A percentile compares a stretch with the other conserved stretches of the same genome.
phyloP scores from a whole-genome alignment of 2,113 vertebrate species.

The Ammospiza nelsoni region DNA sequence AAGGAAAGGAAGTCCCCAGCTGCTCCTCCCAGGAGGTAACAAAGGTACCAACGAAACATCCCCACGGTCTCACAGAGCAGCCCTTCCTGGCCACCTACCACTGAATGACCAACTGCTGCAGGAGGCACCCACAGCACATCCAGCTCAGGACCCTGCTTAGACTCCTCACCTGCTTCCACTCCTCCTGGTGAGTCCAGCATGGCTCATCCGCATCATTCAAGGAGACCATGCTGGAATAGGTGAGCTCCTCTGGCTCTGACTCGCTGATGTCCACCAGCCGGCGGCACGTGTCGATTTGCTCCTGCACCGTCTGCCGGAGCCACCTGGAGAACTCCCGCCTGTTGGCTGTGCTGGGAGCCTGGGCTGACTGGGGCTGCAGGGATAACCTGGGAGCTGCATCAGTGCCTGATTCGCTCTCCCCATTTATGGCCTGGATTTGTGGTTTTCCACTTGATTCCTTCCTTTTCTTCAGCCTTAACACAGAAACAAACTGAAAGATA shows the following conservation, averaged over 20 bases:
- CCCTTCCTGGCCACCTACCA: neutral
- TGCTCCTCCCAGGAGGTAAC: neutral
- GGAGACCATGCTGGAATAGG: conserved; percentile 31
- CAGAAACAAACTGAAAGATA: conserved; percentile 82
- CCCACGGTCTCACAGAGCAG: neutral
- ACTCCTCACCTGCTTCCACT: conserved; percentile 85
- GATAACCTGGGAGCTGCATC: neutral
- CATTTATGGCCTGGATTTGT: neutral
- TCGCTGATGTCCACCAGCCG: conserved; percentile 71
- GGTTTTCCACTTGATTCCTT: neutral
- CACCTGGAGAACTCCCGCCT: conserved; percentile 41
- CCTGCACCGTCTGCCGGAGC: conserved; percentile 71
- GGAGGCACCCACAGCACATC: neutral
- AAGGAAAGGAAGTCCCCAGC: neutral
- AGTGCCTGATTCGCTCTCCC: neutral
- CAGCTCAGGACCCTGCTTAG: neutral
- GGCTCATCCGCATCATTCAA: conserved; percentile 44
- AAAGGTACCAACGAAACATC: accelerated
- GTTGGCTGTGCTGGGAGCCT: conserved; percentile 18
- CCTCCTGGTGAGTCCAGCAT: conserved; percentile 34
- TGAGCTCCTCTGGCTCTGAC: conserved; percentile 38
- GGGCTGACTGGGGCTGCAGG: neutral
- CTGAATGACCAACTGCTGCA: neutral
- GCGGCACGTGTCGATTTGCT: conserved; percentile 77
- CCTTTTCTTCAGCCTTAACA: conserved; percentile 78